phyloP scores from a whole-genome alignment of 2,888 invertebrate genomes.

The Malthinus flaveolus region DNA sequence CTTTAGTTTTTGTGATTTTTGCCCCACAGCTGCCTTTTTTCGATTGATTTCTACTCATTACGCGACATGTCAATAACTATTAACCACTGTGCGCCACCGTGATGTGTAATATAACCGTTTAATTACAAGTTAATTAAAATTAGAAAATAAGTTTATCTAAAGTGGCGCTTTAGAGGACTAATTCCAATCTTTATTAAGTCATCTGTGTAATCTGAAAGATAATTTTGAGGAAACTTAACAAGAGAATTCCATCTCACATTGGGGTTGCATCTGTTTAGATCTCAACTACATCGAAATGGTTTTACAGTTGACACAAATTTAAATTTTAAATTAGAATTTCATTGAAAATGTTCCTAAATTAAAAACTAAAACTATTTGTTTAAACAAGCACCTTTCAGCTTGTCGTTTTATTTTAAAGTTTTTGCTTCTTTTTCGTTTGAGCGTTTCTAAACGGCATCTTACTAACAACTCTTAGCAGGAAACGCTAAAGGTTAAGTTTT shows the following conservation, averaged over 20 bases:
- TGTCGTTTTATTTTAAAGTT: too few species aligned
- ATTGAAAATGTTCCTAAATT: background rate
- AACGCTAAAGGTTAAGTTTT: too few species aligned
- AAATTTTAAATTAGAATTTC: slow-evolving; percentile 10
- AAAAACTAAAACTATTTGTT: too few species aligned
- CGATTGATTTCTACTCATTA: too few species aligned
- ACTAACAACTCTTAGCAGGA: too few species aligned
- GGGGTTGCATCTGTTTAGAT: slow-evolving; percentile 3
- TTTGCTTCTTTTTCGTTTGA: too few species aligned
- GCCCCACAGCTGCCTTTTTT: too few species aligned
- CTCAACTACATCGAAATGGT: slow-evolving; percentile 4
- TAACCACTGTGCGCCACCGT: slow-evolving; percentile 4
- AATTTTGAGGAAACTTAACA: slow-evolving; percentile 7
- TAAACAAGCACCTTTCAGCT: too few species aligned
- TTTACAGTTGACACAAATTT: slow-evolving; percentile 10
- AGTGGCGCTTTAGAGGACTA: slow-evolving; percentile 7
- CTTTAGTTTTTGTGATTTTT: too few species aligned
- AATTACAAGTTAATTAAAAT: background rate
- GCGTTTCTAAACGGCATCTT: too few species aligned
- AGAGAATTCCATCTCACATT: slow-evolving; percentile 12
- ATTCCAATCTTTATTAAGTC: slow-evolving; percentile 10
- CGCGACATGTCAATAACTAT: too few species aligned
- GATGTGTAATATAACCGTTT: slow-evolving; percentile 1
- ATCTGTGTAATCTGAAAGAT: slow-evolving; percentile 11
- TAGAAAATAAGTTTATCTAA: background rate